Evolutionary conservation across 2,797 vertebrate species (phyloP).

Genomic region (Glyptemys insculpta): DNA sequence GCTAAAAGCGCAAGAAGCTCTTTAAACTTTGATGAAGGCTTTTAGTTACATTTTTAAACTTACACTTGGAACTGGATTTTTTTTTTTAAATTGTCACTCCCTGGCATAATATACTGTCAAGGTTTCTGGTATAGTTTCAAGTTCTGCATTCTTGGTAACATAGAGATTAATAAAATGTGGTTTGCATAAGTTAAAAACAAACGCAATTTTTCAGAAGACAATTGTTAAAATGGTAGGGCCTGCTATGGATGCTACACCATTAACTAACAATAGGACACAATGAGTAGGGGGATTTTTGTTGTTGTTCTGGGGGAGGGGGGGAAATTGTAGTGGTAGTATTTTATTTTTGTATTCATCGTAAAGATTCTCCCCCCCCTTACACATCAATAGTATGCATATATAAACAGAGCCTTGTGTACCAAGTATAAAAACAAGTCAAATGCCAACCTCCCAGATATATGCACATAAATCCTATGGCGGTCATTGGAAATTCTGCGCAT

Average conservation of each 20-base stretch:
- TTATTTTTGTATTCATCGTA: not conserved
- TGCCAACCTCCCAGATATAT: not conserved
- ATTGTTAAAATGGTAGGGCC: conserved; percentile 18
- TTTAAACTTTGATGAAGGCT: conserved; percentile 92
- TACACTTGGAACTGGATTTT: conserved; percentile 80
- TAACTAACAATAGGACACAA: conserved; percentile 57
- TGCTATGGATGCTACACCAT: conserved; percentile 25
- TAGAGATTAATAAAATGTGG: conserved; percentile 49
- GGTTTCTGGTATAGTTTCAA: conserved; percentile 66
- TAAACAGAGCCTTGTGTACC: not conserved
- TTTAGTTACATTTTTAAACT: conserved; percentile 91
- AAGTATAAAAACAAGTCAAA: not conserved
- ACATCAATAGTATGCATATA: not conserved
- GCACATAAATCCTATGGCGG: not conserved
- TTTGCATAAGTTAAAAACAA: conserved; percentile 61
- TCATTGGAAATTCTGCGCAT: not conserved
- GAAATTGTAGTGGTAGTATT: not conserved
- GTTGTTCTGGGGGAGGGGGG: not conserved
- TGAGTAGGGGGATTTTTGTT: conserved; percentile 23
- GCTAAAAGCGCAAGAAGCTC: conserved; percentile 87
- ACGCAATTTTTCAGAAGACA: conserved; percentile 11
- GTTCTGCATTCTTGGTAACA: conserved; percentile 60
- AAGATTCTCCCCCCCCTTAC: not conserved
- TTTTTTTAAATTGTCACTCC: conserved; percentile 80
- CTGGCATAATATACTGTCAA: conserved; percentile 80